These are phyloP conservation scores for Sorex fumeus DNA, from an alignment of 2,113 vertebrate species.

Conservation along the genomic window DNA sequence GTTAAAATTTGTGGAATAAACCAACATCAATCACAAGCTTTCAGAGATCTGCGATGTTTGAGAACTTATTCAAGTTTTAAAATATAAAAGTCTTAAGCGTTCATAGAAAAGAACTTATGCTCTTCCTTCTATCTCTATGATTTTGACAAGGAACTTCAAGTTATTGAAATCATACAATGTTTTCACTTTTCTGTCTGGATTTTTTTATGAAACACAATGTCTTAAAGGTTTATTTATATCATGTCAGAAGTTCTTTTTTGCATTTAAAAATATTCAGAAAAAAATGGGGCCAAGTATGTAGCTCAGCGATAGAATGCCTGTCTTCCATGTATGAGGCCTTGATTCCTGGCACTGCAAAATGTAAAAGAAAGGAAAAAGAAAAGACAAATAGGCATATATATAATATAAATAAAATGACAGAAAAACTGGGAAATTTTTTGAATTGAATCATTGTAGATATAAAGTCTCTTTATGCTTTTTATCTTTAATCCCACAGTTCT, in stretches of 20 bases:
- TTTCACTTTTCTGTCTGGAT: constrained; percentile 30
- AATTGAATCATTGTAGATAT: constrained; percentile 47
- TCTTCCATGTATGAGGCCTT: no score
- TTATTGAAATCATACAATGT: background rate
- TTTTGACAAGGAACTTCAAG: background rate
- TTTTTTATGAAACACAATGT: no score
- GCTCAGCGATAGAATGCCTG: no score
- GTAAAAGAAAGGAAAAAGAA: no score
- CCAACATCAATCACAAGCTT: background rate
- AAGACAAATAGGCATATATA: no score
- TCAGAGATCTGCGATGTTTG: constrained; percentile 2
- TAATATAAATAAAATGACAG: background rate
- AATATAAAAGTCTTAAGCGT: constrained; percentile 47
- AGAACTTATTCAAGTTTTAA: constrained; percentile 16
- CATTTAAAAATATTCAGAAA: no score
- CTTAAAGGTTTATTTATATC: no score
- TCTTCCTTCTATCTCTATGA: background rate
- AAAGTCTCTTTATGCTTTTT: background rate
- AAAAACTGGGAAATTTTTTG: background rate
- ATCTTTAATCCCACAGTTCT: background rate
- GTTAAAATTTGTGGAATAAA: background rate
- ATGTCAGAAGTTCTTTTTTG: no score
- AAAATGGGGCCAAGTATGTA: no score
- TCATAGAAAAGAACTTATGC: constrained; percentile 42
- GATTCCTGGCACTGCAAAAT: no score